Evolutionary conservation across 2,888 invertebrate genomes (phyloP).

Genomic region (Agriopis aurantiaria): DNA sequence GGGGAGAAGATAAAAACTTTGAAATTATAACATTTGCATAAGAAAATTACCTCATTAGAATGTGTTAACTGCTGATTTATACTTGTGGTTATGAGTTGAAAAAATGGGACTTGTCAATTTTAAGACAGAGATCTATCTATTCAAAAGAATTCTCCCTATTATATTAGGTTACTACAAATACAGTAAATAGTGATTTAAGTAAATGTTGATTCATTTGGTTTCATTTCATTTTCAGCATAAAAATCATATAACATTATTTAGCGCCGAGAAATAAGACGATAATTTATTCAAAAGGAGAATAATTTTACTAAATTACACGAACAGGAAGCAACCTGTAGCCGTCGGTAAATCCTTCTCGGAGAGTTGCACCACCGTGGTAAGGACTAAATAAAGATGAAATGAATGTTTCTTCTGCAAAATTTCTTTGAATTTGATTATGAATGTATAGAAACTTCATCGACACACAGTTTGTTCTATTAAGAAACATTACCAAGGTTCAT

Average conservation of each 20-base stretch:
- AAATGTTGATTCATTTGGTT: too few relatives aligned
- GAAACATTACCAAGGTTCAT: not conserved
- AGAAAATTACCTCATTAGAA: slow-evolving; percentile 51
- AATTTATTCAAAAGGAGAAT: too few relatives aligned
- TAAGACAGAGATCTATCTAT: slow-evolving; percentile 23
- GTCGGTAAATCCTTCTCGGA: slow-evolving; percentile 25
- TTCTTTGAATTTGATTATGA: not conserved
- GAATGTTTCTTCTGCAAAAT: not conserved
- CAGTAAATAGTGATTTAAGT: too few relatives aligned
- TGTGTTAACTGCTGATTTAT: slow-evolving; percentile 49
- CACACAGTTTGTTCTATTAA: not conserved
- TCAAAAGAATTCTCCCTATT: not conserved
- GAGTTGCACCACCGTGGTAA: not conserved
- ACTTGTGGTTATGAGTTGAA: slow-evolving; percentile 44
- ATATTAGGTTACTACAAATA: not conserved
- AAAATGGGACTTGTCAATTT: slow-evolving; percentile 34
- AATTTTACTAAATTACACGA: slow-evolving; percentile 58
- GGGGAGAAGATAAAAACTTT: slow-evolving; percentile 47
- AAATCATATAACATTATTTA: too few relatives aligned
- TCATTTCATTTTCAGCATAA: too few relatives aligned
- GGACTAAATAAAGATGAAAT: not conserved
- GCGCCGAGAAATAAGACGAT: too few relatives aligned
- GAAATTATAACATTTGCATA: slow-evolving; percentile 49
- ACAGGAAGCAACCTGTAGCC: slow-evolving; percentile 48
- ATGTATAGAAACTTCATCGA: not conserved